Conservation (phyloP, 2,113 vertebrate species). For the Bungarus multicinctus region DNA sequence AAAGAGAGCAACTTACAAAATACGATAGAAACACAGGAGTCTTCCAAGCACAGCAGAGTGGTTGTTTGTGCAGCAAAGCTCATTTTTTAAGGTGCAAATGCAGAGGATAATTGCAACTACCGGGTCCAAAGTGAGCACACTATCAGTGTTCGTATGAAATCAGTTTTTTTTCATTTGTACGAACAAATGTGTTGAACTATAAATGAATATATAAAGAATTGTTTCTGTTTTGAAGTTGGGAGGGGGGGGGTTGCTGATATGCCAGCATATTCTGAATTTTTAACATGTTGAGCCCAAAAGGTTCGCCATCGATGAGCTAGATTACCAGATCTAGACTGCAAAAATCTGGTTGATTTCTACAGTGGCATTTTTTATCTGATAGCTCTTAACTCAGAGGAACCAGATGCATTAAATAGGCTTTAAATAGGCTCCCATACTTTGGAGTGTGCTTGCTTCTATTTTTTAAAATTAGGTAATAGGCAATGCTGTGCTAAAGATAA, state of each 20-base stretch:
- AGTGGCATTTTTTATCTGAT: not conserved
- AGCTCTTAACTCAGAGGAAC: not conserved
- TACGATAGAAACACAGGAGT: not conserved
- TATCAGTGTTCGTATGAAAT: not conserved
- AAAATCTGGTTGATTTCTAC: not conserved
- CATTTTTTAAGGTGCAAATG: not conserved
- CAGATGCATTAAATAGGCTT: not conserved
- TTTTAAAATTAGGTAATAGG: not conserved
- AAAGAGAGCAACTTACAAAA: not conserved
- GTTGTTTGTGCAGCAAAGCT: not conserved
- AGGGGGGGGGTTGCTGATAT: not conserved
- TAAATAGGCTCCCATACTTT: not conserved
- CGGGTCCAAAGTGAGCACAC: not conserved
- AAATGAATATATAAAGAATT: not conserved
- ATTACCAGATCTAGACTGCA: not conserved
- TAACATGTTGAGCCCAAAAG: not conserved
- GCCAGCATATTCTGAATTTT: not conserved
- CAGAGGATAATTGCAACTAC: not conserved
- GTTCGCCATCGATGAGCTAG: not conserved
- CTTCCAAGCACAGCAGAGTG: not conserved
- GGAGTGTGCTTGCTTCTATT: not conserved
- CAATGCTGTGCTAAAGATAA: not conserved
- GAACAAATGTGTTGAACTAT: not conserved
- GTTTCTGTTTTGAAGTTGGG: not conserved
- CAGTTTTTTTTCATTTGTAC: not conserved